Conservation (phyloP, 2,888 invertebrate genomes). For the Agrotis exclamationis region DNA sequence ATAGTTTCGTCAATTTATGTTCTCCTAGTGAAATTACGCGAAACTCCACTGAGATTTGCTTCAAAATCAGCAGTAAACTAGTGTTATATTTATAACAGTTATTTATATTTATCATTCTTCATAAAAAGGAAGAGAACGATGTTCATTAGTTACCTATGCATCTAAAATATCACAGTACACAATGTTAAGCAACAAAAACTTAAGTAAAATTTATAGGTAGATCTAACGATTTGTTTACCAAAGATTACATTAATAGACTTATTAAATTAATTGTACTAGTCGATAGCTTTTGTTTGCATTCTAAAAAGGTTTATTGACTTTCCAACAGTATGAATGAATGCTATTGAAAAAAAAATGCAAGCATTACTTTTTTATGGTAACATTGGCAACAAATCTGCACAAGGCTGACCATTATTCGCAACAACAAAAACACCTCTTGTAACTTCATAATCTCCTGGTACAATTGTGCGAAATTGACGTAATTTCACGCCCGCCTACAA, state of each 20-base stretch:
- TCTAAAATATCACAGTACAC: constrained; percentile 45
- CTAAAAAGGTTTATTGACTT: not conserved
- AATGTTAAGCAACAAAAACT: constrained; percentile 55
- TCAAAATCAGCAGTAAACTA: constrained; percentile 15
- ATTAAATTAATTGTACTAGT: constrained; percentile 5
- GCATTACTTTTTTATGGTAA: too few species aligned
- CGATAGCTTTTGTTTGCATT: constrained; percentile 4
- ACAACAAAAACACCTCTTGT: constrained; percentile 76
- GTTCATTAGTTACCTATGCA: constrained; percentile 25
- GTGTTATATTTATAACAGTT: not conserved
- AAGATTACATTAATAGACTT: constrained; percentile 10
- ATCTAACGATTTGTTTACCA: constrained; percentile 45
- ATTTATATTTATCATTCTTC: not conserved
- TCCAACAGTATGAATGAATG: not conserved
- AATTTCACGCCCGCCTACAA: constrained; percentile 83
- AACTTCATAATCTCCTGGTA: constrained; percentile 81
- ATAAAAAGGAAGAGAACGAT: constrained; percentile 7
- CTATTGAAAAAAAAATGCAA: not conserved
- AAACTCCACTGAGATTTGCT: constrained; percentile 58
- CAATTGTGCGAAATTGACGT: constrained; percentile 90
- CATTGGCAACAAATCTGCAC: constrained; percentile 25
- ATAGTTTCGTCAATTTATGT: constrained; percentile 55
- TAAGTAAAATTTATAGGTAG: too few species aligned
- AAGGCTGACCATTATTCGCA: constrained; percentile 67
- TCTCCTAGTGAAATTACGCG: constrained; percentile 69